phyloP scores from a whole-genome alignment of 1,140 invertebrate genomes.

The Pararge aegeria region DNA sequence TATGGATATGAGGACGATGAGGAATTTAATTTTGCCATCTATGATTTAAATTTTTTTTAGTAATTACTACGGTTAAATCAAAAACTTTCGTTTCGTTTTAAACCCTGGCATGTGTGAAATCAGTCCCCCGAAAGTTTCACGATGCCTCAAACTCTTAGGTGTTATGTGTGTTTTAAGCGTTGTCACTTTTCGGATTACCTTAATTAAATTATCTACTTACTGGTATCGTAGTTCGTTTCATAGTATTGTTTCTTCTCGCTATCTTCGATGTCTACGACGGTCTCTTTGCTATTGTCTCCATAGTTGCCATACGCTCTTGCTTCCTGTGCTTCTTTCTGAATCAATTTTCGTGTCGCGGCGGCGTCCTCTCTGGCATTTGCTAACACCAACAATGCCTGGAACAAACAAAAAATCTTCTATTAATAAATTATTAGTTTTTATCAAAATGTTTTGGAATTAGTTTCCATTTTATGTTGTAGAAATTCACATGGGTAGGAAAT shows the following conservation, averaged over 20 bases:
- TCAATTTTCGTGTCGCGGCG: constrained; percentile 36
- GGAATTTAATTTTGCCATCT: too few relatives aligned
- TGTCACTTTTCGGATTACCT: not conserved
- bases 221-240: constrained; percentile 85
- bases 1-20: too few relatives aligned
- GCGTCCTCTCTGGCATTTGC: constrained; percentile 50
- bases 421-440: not conserved
- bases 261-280: constrained; percentile 84
- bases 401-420: constrained; percentile 24
- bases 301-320: constrained; percentile 34
- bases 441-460: too few relatives aligned
- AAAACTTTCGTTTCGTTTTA: too few relatives aligned
- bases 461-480: too few relatives aligned
- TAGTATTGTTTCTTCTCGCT: constrained; percentile 85
- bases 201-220: constrained; percentile 73
- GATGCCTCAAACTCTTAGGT: too few relatives aligned
- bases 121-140: too few relatives aligned
- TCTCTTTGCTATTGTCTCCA: constrained; percentile 53
- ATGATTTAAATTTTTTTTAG: too few relatives aligned
- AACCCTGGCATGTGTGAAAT: too few relatives aligned
- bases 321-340: constrained; percentile 31
- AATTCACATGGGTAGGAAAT: too few relatives aligned
- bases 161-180: too few relatives aligned
- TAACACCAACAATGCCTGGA: constrained; percentile 60
- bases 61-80: too few relatives aligned